Conservation (phyloP, 1,140 invertebrate species). For the Zeugodacus cucurbitae region DNA sequence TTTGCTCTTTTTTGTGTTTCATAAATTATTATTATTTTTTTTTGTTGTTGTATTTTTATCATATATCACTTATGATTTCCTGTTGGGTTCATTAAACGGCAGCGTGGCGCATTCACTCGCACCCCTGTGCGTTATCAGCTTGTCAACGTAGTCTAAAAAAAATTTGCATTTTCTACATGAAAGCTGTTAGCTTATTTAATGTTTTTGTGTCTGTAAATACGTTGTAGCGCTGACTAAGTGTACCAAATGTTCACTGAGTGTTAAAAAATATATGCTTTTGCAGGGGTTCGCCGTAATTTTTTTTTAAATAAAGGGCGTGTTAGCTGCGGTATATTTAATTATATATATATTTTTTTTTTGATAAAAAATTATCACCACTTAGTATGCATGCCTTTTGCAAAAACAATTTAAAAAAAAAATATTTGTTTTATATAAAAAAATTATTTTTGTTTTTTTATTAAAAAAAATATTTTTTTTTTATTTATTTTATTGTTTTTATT, state of each 20-base stretch:
- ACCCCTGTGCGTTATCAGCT: slow-evolving; percentile 2
- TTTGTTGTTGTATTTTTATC: neutral
- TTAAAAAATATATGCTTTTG: neutral
- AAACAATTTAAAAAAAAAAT: too few species aligned
- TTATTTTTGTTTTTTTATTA: too few species aligned
- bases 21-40: neutral
- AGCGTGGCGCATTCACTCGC: neutral
- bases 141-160: neutral
- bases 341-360: too few species aligned
- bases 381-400: too few species aligned
- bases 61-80: neutral
- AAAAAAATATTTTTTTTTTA: neutral
- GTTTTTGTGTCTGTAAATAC: neutral
- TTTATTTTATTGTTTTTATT: neutral
- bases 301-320: too few species aligned
- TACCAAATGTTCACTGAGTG: neutral
- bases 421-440: too few species aligned
- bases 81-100: neutral
- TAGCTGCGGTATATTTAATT: too few species aligned
- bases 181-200: neutral
- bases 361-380: too few species aligned
- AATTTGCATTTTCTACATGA: slow-evolving; percentile 11
- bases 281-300: too few species aligned
- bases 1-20: neutral
- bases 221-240: neutral